Evolutionary conservation across 2,113 vertebrate species (phyloP), one percentile per base, ranked within the genome.

Genomic region (Psammodynastes pulverulentus): DNA sequence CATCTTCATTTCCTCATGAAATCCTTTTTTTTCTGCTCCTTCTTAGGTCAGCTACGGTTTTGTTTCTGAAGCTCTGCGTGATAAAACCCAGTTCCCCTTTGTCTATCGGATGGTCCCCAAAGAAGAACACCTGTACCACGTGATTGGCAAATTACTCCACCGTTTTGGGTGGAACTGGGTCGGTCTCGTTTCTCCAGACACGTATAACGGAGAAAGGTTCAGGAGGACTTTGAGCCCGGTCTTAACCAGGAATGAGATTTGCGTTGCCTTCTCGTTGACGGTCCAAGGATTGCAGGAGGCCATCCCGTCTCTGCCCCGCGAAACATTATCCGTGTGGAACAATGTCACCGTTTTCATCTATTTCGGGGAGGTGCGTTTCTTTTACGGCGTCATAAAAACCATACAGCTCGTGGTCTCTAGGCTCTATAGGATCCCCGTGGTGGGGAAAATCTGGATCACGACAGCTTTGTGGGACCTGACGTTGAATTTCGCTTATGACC

Each of bases 11-110:
- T 67, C 3, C 13, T n/a, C 29, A 67, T 26, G 58, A 67, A 67
- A 13, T n/a, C 29, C 29, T n/a, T 48, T 48, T 56, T 45, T 87
- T 34, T n/a, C 26, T n/a, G 51, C 86, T 89, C 58, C 29, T 72
- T 24, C 19, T 34, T 48, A 93, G 90, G 62, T 93, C 45, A 92
- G 67, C 34, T 92, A 86, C 46, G 89, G 89, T 12, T 52, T 87
- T 48, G 89, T 89, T 53, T 52, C 94, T 24, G 5, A 54, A 23
- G 53, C 45, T 1, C 84, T 93, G 7, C 62, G 51, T 23, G 87
- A 94, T 13, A 92, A 94, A 67, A 21, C 1, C 4, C 91, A 49
- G 17, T 93, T 91, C 46, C 87, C 95, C 15, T 94, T 90, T 4
- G 17, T 95, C 53, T 93, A 94, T 23, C 90, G 87, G 39, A 39